These are phyloP conservation scores for Tanytarsus gracilentus DNA, from an alignment of 2,888 invertebrate species.

Conservation along the genomic window DNA sequence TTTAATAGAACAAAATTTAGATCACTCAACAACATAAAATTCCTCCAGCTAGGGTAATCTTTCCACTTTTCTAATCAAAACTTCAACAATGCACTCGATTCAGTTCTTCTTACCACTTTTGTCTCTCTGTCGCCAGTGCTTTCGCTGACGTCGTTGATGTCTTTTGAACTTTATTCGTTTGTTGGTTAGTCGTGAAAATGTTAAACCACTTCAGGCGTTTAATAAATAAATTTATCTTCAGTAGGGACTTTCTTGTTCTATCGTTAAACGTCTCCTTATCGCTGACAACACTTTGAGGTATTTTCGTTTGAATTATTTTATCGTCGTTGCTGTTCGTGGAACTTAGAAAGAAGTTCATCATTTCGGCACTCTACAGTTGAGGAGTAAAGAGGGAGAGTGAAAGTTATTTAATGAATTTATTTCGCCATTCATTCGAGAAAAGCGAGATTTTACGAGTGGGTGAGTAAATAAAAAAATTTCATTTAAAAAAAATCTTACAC, in stretches of 20 bases:
- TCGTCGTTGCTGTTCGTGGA: background rate
- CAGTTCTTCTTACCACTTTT: constrained; percentile 1
- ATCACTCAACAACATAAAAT: too few relatives aligned
- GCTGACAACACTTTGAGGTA: constrained; percentile 14
- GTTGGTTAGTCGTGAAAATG: constrained; percentile 15
- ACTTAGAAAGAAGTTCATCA: constrained; percentile 22
- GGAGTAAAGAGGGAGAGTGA: background rate
- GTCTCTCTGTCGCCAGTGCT: background rate
- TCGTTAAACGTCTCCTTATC: constrained; percentile 22
- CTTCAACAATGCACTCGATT: background rate
- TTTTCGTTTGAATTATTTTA: constrained; percentile 11
- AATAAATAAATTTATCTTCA: constrained; percentile 27
- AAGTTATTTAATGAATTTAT: constrained; percentile 5
- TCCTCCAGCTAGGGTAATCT: background rate
- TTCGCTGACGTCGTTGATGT: background rate
- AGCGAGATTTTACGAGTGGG: too few relatives aligned
- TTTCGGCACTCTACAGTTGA: constrained; percentile 4
- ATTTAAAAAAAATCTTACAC: constrained; percentile 9
- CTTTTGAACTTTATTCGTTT: background rate
- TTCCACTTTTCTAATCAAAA: background rate
- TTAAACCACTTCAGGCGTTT: constrained; percentile 27
- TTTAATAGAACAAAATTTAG: too few relatives aligned
- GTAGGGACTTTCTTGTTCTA: constrained; percentile 21
- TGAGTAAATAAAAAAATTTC: too few relatives aligned
- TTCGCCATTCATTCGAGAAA: constrained; percentile 2